Base-by-base conservation (phyloP, 2,888 invertebrate genomes). In the Spilarctia lutea region DNA sequence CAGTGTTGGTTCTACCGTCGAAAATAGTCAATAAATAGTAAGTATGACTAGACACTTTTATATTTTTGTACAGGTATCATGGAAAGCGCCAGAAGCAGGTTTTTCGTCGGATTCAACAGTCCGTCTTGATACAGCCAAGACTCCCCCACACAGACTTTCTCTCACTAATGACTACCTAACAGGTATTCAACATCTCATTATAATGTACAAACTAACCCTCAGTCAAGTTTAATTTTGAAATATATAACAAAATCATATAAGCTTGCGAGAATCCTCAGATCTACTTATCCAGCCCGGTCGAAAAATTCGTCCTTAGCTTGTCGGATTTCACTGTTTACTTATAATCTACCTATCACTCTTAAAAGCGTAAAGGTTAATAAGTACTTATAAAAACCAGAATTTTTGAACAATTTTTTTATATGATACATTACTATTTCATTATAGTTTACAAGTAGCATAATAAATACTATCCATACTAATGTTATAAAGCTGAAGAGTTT, bases 81-180 rank as follows among this genome's bases (percentile, higher is more conserved):
- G 96, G 96, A 95, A 95, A 79, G 94, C 94, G 35, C 95, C 95
- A 42, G 95, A 95, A 87, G 92, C 94, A 2, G 93, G 92, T 0
- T 94, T 94, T 77, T 92, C 94, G 42, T 89, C 95, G 39, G 95
- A 95, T 65, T 94, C 94, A 0, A 93, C 94, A 11, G 92, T 94
- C 18, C 88, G 92, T 66, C 86, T 94, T 45, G 94, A 95, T 78
- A 83, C 90, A 20, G 92, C 89, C 3, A 94, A 91, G 81, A 80
- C 93, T 24, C 93, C 94, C 2, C 91, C 94, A 16, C 96, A 96
- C 88, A 91, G 96, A 71, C 90, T 96, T 20, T 96, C 96, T 4
- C 92, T 96, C 84, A 96, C 95, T 84, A 96, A 95, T 86, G 96
- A 96, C 87, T 96, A 92, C 88, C 91, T 94, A 87, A 96, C 95